A percentile compares a stretch with the other conserved stretches of the same genome.
Evolutionary conservation across 1,140 invertebrate species (phyloP).

Genomic region (Zaprionus lachaisei): DNA sequence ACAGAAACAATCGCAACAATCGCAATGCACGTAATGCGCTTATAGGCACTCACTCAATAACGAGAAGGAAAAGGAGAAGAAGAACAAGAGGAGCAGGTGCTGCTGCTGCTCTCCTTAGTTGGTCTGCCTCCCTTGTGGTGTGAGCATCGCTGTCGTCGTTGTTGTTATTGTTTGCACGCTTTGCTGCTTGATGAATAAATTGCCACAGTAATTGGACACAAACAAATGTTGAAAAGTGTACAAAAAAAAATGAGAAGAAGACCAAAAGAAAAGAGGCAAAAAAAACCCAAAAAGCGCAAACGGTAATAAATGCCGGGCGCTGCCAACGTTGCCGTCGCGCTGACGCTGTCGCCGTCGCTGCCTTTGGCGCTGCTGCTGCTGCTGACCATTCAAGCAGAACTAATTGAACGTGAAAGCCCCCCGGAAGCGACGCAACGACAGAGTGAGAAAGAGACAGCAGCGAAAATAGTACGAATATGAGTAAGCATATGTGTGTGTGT

Average conservation of each 20-base stretch:
- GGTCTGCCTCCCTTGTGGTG: background rate
- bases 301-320: constrained; percentile 37
- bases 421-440: constrained; percentile 36
- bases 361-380: constrained; percentile 16
- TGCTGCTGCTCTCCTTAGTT: constrained; percentile 9
- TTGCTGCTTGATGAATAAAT: constrained; percentile 64
- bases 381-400: constrained; percentile 59
- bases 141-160: constrained; percentile 8
- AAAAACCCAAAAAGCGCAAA: constrained; percentile 45
- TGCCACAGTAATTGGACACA: constrained; percentile 60
- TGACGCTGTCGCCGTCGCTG: constrained; percentile 10
- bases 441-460: constrained; percentile 8
- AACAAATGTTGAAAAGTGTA: constrained; percentile 34
- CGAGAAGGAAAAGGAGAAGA: background rate
- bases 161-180: constrained; percentile 37
- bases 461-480: constrained; percentile 11
- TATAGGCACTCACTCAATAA: constrained; percentile 20
- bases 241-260: constrained; percentile 7
- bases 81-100: constrained; percentile 6
- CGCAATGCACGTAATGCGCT: constrained; percentile 46
- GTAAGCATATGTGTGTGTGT: background rate
- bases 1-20: constrained; percentile 11
- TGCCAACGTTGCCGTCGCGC: constrained; percentile 9
- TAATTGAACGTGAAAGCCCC: constrained; percentile 62
- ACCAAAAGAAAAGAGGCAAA: constrained; percentile 10